Percentiles rank a stretch among this genome's conserved stretches.
phyloP scores from a whole-genome alignment of 2,113 vertebrate genomes.

The Isurus oxyrinchus region DNA sequence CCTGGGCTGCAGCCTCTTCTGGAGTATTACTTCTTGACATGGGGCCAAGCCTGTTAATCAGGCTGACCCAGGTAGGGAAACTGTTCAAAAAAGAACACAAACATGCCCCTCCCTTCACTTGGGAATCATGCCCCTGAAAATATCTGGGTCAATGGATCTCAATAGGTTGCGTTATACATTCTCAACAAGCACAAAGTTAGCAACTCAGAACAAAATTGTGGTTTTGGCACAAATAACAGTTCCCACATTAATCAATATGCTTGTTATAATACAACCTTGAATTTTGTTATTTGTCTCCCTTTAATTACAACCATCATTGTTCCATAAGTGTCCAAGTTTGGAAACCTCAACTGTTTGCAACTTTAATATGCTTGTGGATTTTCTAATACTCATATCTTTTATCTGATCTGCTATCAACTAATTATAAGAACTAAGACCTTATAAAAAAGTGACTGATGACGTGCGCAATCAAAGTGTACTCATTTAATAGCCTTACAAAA shows the following conservation, averaged over 20 bases:
- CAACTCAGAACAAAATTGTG: background rate
- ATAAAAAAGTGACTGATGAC: background rate
- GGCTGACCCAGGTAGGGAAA: background rate
- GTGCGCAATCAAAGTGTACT: background rate
- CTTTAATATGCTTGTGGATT: background rate
- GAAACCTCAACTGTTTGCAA: background rate
- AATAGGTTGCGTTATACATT: background rate
- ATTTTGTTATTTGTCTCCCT: background rate
- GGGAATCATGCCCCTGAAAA: background rate
- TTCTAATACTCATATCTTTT: background rate
- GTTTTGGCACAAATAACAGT: background rate
- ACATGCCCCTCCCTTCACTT: background rate
- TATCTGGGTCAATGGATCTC: background rate
- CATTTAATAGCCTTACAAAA: conserved; percentile 13
- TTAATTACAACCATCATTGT: background rate
- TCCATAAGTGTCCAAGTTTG: background rate
- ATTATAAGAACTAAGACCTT: background rate
- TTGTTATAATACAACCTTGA: background rate
- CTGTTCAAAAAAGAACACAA: background rate
- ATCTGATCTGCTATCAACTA: background rate
- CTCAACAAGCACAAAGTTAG: background rate
- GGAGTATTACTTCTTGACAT: background rate
- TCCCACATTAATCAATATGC: background rate
- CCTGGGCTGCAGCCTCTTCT: background rate
- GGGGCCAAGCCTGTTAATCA: background rate